These are phyloP conservation scores for Eretmocerus hayati DNA, from an alignment of 2,888 invertebrate genomes.

Conservation along the genomic window DNA sequence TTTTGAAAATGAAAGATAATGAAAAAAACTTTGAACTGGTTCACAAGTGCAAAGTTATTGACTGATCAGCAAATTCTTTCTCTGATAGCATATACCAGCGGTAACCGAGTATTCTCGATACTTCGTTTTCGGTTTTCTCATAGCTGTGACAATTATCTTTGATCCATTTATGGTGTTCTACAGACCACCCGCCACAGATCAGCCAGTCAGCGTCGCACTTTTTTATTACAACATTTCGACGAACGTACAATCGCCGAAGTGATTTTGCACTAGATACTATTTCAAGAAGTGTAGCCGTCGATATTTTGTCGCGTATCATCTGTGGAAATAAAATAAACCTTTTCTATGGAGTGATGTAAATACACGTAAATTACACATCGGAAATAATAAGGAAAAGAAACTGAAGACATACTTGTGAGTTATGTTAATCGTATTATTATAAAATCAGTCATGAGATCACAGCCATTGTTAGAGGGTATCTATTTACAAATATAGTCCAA, in stretches of 20 bases:
- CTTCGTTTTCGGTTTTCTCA: constrained; percentile 59
- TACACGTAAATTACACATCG: no score
- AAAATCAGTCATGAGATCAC: constrained; percentile 10
- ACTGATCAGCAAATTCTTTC: constrained; percentile 54
- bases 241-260: constrained; percentile 57
- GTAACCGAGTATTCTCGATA: constrained; percentile 61
- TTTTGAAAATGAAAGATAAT: not conserved
- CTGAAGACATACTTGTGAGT: no score
- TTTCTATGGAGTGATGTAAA: no score
- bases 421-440: constrained; percentile 3
- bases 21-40: not conserved
- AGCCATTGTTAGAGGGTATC: no score
- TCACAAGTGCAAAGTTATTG: constrained; percentile 42
- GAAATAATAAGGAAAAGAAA: no score
- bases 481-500: no score
- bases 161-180: constrained; percentile 62
- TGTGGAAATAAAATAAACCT: constrained; percentile 42
- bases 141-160: constrained; percentile 57
- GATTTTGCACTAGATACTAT: constrained; percentile 60
- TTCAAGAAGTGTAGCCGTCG: constrained; percentile 68
- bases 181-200: constrained; percentile 58
- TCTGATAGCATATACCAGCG: constrained; percentile 64
- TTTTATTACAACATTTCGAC: constrained; percentile 65
- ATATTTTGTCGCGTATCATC: constrained; percentile 69
- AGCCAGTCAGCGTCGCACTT: constrained; percentile 62